These are phyloP conservation scores for Danio choprae DNA, from an alignment of 2,797 vertebrate species.

Conservation along the genomic window DNA sequence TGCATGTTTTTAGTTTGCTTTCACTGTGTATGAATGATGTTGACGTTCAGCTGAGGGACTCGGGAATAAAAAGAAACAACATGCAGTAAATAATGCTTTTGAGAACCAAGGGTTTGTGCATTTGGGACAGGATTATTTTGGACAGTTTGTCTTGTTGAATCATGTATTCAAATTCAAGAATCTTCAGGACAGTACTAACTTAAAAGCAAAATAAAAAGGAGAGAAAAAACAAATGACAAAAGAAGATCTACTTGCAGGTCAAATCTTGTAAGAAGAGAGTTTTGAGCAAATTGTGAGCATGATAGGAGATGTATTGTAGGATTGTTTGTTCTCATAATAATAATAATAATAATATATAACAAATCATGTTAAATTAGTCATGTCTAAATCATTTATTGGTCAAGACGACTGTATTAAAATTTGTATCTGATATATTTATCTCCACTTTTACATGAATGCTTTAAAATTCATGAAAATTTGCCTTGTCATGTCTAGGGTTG, in stretches of 20 bases:
- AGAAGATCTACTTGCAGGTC: too few relatives aligned
- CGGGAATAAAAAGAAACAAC: too few relatives aligned
- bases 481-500: too few relatives aligned
- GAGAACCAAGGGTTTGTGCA: background rate
- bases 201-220: background rate
- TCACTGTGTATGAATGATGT: background rate
- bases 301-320: background rate
- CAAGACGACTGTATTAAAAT: background rate
- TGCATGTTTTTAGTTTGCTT: background rate
- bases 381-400: slow-evolving; percentile 2
- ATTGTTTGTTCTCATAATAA: background rate
- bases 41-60: background rate
- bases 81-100: background rate
- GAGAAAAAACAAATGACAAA: background rate
- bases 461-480: too few relatives aligned
- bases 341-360: background rate
- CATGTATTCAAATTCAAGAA: background rate
- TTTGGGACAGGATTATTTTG: background rate
- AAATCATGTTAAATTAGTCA: background rate
- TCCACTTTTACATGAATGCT: background rate
- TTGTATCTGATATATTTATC: background rate
- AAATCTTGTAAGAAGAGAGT: background rate
- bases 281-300: background rate
- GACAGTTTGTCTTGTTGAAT: background rate
- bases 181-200: background rate